Conservation (phyloP, 2,888 invertebrate species). For the Sturmia bella region DNA sequence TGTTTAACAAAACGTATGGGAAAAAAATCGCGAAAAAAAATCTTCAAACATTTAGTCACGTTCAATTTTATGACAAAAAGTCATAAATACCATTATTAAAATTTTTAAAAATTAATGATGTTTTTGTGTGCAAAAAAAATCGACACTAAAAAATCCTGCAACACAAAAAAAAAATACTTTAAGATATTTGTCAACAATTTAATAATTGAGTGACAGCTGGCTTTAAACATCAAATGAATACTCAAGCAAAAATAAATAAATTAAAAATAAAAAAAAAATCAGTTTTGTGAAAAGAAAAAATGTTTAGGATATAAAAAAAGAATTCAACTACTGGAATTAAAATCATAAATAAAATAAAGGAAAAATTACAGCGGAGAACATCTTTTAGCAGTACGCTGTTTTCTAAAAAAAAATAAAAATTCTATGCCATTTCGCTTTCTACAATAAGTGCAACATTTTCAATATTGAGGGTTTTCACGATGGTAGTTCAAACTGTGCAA, state of each 20-base stretch:
- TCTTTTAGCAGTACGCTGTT: too few species aligned
- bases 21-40: constrained; percentile 3
- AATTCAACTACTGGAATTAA: too few species aligned
- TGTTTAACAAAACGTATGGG: not conserved
- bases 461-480: too few species aligned
- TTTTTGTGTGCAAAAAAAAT: not conserved
- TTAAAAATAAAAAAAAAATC: not conserved
- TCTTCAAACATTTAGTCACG: constrained; percentile 48
- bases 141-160: not conserved
- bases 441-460: too few species aligned
- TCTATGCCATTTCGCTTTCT: too few species aligned
- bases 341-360: too few species aligned
- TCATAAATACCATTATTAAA: constrained; percentile 51
- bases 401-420: too few species aligned
- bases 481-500: too few species aligned
- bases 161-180: constrained; percentile 8
- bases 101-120: constrained; percentile 14
- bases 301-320: not conserved
- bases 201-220: constrained; percentile 38
- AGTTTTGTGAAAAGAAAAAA: not conserved
- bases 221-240: constrained; percentile 8
- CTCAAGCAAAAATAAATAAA: not conserved
- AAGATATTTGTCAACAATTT: constrained; percentile 37
- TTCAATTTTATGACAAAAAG: constrained; percentile 51
- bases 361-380: too few species aligned